Evolutionary conservation across 1,140 invertebrate species (phyloP), one percentile per base, ranked within the genome.

Genomic region (Drosophila pandora): DNA sequence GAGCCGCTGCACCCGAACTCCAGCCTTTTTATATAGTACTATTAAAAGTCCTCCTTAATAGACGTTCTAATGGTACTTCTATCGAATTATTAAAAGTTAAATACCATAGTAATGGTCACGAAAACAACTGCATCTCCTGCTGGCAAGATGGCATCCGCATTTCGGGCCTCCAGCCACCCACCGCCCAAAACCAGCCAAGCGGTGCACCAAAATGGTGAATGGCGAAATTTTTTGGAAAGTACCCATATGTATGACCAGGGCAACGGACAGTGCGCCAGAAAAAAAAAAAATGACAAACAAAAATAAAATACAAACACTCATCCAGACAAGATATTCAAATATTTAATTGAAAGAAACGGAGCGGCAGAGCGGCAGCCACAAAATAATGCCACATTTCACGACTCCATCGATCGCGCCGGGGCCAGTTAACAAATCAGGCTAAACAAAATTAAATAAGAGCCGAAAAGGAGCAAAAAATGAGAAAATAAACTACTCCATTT

Each of bases 311-410:
- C 59, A 62, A 74, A 52, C 69, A 74, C 70, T 75, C 70, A 49
- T 43, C 70, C 34, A 13, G 32, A 8, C 47, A 30, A 65, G 55
- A 48, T 82, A 78, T 82, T 81, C 74, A 87, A 78, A 87, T 85
- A 57, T 71, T 88, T 87, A 82, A 87, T 87, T 82, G 75, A 82
- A 69, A 61, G 7, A 65, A 75, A 43, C 50, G 64, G 22, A 75
- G 37, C 50, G 64, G 22, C 34, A 55, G 25, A 49, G 7, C 17
- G 12, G 49, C 41, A 43, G 13, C 5, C 13, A 3, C 23, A 48
- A 64, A 76, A 58, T 68, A 68, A 71, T 63, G 50, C 65, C 67
- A 74, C 53, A 81, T 77, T 82, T 81, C 77, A 78, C 61, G 78
- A 82, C 72, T 72, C 47, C 60, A 62, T 58, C 54, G 52, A 53